These are phyloP conservation scores for Conistra vaccinii DNA, from an alignment of 2,888 invertebrate genomes.

Conservation along the genomic window DNA sequence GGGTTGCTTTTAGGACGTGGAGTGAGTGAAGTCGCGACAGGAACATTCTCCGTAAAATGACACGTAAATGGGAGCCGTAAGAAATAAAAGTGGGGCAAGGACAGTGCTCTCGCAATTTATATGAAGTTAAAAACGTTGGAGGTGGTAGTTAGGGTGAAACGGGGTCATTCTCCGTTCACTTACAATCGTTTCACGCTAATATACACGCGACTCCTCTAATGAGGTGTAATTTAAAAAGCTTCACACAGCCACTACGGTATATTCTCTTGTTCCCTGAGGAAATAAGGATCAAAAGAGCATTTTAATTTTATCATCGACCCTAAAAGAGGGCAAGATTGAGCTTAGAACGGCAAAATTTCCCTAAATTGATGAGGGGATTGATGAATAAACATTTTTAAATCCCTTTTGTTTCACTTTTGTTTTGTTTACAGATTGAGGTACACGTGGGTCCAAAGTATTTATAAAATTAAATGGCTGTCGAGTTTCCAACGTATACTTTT, in stretches of 20 bases:
- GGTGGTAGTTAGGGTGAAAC: slow-evolving; percentile 67
- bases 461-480: slow-evolving; percentile 36
- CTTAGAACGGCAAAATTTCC: slow-evolving; percentile 50
- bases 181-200: slow-evolving; percentile 72
- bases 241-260: slow-evolving; percentile 43
- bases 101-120: slow-evolving; percentile 66
- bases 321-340: slow-evolving; percentile 52
- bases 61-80: slow-evolving; percentile 64
- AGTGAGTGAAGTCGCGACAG: slow-evolving; percentile 61
- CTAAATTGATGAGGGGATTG: slow-evolving; percentile 63
- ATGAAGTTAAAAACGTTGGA: slow-evolving; percentile 66
- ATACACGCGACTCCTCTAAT: slow-evolving; percentile 70
- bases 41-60: slow-evolving; percentile 63
- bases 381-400: slow-evolving; percentile 65
- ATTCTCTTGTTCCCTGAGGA: slow-evolving; percentile 40
- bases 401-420: slow-evolving; percentile 63
- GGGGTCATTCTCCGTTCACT: slow-evolving; percentile 64
- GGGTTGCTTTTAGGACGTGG: slow-evolving; percentile 57
- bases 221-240: slow-evolving; percentile 68
- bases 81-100: slow-evolving; percentile 64
- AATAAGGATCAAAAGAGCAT: slow-evolving; percentile 49
- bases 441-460: slow-evolving; percentile 39
- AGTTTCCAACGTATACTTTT: slow-evolving; percentile 14
- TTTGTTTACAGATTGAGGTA: slow-evolving; percentile 52
- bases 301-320: slow-evolving; percentile 60